Evolutionary conservation across 2,797 vertebrate species (phyloP), one percentile per base, ranked within the genome.

Genomic region (Sebastes kiyomatsui): DNA sequence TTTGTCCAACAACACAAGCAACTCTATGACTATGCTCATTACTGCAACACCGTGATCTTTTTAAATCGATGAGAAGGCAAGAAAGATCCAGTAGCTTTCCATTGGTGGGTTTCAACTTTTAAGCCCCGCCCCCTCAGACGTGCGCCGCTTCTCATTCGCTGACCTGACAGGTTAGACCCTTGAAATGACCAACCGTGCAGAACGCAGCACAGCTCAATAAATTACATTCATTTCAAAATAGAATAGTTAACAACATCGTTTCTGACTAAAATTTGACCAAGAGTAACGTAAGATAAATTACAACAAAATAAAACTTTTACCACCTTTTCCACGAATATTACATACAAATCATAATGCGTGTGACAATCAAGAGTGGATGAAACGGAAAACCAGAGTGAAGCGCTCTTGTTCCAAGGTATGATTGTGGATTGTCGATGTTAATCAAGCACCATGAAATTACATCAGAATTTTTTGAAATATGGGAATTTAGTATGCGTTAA

Each of bases 141-240:
- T 74, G 67, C 66, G 74, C 73, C 22, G 32, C 88, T 87, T 86
- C 91, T 93, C 89, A 91, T 89, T 84, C 81, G 85, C 89, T 87
- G 91, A 88, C 81, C 85, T 80, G 79, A 90, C 80, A 77, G 85
- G 82, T 90, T 80, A 87, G 85, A 89, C 88, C 88, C 88, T 90
- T 90, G 75, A 88, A 87, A 87, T 79, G 86, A 92, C 84, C 79
- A 74, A 86, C 88, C 72, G 88, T 87, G 88, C 92, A 90, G 91
- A 90, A 93, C 42, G 81, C 79, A 90, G 93, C 94, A 90, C 91
- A 95, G 93, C 92, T 95, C 91, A 96, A 96, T 96, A 96, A 96
- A 95, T 96, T 96, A 96, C 96, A 96, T 96, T 96, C 94, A 95
- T 95, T 92, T 96, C 91, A 95, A 96, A 96, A 95, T 91, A 94